Conservation (phyloP, 2,888 invertebrate genomes). For the Pseudolycoriella hygida region DNA sequence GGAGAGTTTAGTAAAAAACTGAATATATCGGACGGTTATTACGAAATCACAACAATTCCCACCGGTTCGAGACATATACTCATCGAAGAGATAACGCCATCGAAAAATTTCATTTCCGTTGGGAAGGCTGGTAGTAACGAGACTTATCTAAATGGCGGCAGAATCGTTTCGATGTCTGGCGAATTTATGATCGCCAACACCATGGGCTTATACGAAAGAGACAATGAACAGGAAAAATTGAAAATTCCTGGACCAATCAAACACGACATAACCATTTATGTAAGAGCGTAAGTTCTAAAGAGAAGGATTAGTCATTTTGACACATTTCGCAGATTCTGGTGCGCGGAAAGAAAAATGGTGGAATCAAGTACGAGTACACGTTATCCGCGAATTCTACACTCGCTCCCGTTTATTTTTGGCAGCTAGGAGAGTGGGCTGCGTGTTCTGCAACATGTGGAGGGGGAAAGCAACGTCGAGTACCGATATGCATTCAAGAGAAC, state of each 20-base stretch:
- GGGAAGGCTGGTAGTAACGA: slow-evolving; percentile 47
- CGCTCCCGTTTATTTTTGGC: slow-evolving; percentile 51
- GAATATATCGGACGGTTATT: slow-evolving; percentile 39
- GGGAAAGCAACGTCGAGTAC: slow-evolving; percentile 42
- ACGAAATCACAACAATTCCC: slow-evolving; percentile 48
- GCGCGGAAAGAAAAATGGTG: slow-evolving; percentile 58
- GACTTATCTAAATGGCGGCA: slow-evolving; percentile 61
- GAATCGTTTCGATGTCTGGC: slow-evolving; percentile 51
- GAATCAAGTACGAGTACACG: slow-evolving; percentile 68
- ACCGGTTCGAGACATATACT: slow-evolving; percentile 61
- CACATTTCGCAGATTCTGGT: slow-evolving; percentile 40
- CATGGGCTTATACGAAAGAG: slow-evolving; percentile 59
- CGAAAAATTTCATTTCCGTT: slow-evolving; percentile 66
- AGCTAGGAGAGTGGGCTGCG: slow-evolving; percentile 62
- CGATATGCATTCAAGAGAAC: slow-evolving; percentile 31
- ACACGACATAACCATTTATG: slow-evolving; percentile 65
- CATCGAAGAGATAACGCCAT: slow-evolving; percentile 55
- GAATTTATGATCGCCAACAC: slow-evolving; percentile 71
- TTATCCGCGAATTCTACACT: slow-evolving; percentile 35
- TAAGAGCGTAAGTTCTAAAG: slow-evolving; percentile 33
- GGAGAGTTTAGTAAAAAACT: slow-evolving; percentile 35
- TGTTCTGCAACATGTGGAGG: slow-evolving; percentile 64
- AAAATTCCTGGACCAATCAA: slow-evolving; percentile 65
- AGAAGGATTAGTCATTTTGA: slow-evolving; percentile 7
- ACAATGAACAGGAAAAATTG: slow-evolving; percentile 62